Conservation (phyloP, 2,797 vertebrate species). For the Neosilurus hyrtlii region DNA sequence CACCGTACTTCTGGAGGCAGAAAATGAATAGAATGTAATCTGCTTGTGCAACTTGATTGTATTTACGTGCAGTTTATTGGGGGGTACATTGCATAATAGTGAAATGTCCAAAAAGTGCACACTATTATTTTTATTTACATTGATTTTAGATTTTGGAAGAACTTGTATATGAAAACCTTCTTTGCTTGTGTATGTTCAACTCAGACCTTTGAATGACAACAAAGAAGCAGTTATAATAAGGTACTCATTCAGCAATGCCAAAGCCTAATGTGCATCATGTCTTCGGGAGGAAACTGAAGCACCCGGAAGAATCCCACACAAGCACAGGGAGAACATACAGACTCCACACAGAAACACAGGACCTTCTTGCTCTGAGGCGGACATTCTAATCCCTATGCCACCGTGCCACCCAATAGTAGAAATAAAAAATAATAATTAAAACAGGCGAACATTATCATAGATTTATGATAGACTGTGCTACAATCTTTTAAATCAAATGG, state of each 20-base stretch:
- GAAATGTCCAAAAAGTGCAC: background rate
- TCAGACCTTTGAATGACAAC: constrained; percentile 45
- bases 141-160: background rate
- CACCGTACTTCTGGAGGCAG: no score
- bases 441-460: background rate
- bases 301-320: no score
- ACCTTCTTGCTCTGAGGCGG: no score
- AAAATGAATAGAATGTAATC: background rate
- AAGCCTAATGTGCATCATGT: no score
- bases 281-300: no score
- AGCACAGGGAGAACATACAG: no score
- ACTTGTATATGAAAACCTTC: background rate
- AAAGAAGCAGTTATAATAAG: constrained; percentile 37
- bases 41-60: background rate
- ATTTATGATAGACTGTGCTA: background rate
- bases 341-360: no score
- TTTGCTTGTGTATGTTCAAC: constrained; percentile 43
- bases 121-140: background rate
- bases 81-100: background rate
- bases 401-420: background rate
- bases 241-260: background rate
- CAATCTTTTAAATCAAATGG: background rate
- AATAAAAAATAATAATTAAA: background rate
- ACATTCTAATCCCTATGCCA: no score
- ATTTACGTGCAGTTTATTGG: background rate